Conservation (phyloP, 64 coral and sea anemone species). For the Anthopleura sola region DNA sequence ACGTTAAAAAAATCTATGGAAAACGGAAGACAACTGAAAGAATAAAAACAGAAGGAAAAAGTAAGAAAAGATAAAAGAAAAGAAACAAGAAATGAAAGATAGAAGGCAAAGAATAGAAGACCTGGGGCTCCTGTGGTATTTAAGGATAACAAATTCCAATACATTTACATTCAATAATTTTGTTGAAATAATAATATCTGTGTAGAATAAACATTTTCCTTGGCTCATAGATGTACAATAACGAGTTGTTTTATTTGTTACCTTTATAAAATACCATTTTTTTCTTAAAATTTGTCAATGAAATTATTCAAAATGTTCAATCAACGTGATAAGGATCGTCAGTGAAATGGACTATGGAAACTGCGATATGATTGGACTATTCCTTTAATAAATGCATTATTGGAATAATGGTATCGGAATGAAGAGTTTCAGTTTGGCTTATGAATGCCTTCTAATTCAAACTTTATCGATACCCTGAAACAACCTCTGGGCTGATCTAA, state of each 20-base stretch:
- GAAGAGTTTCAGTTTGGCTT: neutral
- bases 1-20: too few relatives aligned
- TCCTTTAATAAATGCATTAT: neutral
- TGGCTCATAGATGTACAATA: neutral
- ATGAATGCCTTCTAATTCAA: neutral
- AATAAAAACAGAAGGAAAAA: neutral
- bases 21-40: neutral
- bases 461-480: too few relatives aligned
- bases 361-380: neutral
- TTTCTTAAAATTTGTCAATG: neutral
- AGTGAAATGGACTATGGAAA: neutral
- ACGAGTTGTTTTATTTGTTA: neutral
- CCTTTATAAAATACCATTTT: neutral
- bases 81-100: too few relatives aligned
- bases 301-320: constrained; percentile 1
- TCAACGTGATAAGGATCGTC: neutral
- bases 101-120: too few relatives aligned
- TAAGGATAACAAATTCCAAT: neutral
- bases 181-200: neutral
- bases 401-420: neutral
- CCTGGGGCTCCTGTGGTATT: too few relatives aligned
- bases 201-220: neutral
- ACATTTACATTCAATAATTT: neutral
- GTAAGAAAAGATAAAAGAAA: neutral
- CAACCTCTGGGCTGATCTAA: too few relatives aligned